Evolutionary conservation across 2,113 vertebrate species (phyloP), one percentile per base, ranked within the genome.

Genomic region (Grus americana): DNA sequence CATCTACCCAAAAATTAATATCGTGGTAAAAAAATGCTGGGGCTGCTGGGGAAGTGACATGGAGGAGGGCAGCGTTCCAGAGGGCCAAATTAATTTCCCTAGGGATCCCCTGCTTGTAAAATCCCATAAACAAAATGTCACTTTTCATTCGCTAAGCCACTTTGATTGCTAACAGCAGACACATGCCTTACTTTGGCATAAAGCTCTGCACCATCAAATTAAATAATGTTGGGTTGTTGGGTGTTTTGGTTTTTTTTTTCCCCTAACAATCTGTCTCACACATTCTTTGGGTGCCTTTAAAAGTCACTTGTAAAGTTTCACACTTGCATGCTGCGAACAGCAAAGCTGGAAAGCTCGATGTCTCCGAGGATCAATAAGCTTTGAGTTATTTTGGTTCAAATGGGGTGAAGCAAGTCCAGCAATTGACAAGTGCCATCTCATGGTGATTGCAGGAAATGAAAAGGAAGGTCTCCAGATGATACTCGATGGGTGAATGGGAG

Each of bases 301-400:
- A 96, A 96, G 94, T 90, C 91, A 85, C 92, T 97, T 97, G 89
- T 96, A 95, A 97, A 97, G 91, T 95, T 95, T 97, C 95, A 85
- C 91, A 95, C 95, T 96, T 92, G 84, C 80, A 76, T 44, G 84
- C 91, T 76, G 93, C 0, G 5, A 97, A 87, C 91, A 84, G 76
- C 2, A 0, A 82, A 66, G 80, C 78, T 92, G 84, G 91, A 70
- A 73, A 92, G 46, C 94, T 91, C 27, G 0, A 66, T 65, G 66
- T 95, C 89, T 94, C 91, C 2, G 2, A 95, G 91, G 96, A 93
- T 93, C 95, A 85, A 93, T 95, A 90, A 82, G 63, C 70, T 92
- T 86, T 38, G 74, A 90, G 52, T 75, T 15, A 0, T 29, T 70
- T 87, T 92, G 58, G 91, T 79, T 95, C 86, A 95, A 89, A 86